These are phyloP conservation scores for Aurelia aurita DNA, from an alignment of 30 jellyfish, hydroid and myxozoan species.

Conservation along the genomic window DNA sequence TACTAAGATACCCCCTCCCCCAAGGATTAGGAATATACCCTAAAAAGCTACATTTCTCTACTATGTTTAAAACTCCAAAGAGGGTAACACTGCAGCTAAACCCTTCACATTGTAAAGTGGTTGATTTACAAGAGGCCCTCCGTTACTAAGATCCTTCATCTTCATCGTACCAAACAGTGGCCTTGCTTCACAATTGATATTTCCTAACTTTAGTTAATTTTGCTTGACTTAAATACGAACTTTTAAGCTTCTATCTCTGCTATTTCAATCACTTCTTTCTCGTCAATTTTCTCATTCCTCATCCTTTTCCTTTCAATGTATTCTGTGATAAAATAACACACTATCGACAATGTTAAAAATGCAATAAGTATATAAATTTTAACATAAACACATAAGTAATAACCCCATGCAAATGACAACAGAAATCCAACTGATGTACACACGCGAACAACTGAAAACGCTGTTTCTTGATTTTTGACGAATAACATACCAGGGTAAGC, in stretches of 20 bases:
- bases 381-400: conserved; percentile 57
- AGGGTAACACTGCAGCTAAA: too few species aligned
- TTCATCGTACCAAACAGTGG: too few species aligned
- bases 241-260: neutral
- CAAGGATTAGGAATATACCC: too few species aligned
- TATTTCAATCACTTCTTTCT: neutral
- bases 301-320: conserved; percentile 15
- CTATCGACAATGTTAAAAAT: conserved; percentile 3
- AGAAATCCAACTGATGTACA: conserved; percentile 52
- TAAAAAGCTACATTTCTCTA: too few species aligned
- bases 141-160: too few species aligned
- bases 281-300: conserved; percentile 18
- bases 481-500: conserved; percentile 53
- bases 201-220: neutral
- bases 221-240: neutral
- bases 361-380: conserved; percentile 38
- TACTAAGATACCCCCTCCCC: too few species aligned
- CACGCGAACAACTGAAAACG: conserved; percentile 48
- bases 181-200: too few species aligned
- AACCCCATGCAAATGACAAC: conserved; percentile 60
- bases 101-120: too few species aligned
- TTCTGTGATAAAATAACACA: conserved; percentile 36
- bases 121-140: neutral
- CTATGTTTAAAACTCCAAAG: too few species aligned
- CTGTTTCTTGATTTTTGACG: conserved; percentile 43